phyloP scores from a whole-genome alignment of 2,888 invertebrate species.

The Lamellibrachia columna region DNA sequence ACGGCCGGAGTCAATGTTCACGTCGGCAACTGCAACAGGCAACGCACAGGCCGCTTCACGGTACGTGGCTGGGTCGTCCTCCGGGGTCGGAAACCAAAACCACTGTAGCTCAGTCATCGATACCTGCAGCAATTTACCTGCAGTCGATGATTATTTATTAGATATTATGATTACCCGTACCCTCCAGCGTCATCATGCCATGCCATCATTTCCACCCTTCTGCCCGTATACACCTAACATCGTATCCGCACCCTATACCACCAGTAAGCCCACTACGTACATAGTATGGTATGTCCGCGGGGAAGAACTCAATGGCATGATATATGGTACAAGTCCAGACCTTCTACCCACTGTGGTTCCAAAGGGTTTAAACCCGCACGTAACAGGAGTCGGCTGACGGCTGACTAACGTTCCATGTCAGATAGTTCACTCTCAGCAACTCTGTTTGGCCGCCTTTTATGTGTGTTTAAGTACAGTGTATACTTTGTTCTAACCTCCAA shows the following conservation, averaged over 20 bases:
- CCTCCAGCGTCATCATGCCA: background rate
- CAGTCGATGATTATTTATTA: too few relatives aligned
- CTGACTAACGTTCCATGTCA: background rate
- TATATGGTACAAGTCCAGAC: background rate
- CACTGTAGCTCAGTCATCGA: too few relatives aligned
- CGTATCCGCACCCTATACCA: background rate
- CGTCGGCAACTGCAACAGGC: constrained; percentile 50
- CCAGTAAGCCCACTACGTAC: too few relatives aligned
- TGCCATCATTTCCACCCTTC: background rate
- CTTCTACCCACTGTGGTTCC: background rate
- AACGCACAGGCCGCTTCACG: constrained; percentile 46
- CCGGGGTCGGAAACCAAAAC: background rate
- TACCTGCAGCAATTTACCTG: too few relatives aligned
- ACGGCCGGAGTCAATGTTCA: constrained; percentile 48
- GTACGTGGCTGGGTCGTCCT: constrained; percentile 36
- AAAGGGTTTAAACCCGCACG: background rate
- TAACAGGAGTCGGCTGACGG: background rate
- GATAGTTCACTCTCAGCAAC: background rate
- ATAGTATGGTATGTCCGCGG: too few relatives aligned
- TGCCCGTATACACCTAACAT: background rate
- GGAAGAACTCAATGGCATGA: background rate
- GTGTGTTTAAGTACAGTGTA: background rate
- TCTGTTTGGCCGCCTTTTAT: background rate
- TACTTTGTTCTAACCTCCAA: background rate
- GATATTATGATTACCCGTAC: too few relatives aligned